Evolutionary conservation across 1,140 invertebrate species (phyloP).

Genomic region (Latrodectus geometricus): DNA sequence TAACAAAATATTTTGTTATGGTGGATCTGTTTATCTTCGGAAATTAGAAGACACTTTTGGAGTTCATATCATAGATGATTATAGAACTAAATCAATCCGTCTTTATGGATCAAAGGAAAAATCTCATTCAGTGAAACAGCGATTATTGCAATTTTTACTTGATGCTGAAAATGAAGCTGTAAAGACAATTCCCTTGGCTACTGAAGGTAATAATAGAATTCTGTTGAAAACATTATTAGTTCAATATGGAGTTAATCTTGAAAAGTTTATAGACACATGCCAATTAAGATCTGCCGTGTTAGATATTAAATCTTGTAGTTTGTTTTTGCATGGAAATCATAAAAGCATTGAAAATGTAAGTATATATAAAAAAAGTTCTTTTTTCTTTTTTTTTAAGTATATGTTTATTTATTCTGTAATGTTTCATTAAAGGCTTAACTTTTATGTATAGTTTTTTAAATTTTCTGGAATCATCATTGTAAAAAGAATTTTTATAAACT

Average conservation of each 20-base stretch:
- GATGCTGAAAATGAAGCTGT: conserved; percentile 45
- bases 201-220: conserved; percentile 1
- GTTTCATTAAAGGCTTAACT: neutral
- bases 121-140: neutral
- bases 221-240: conserved; percentile 36
- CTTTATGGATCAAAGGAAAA: conserved; percentile 25
- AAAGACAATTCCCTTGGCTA: conserved; percentile 9
- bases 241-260: conserved; percentile 40
- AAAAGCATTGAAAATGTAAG: conserved; percentile 38
- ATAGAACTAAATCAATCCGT: conserved; percentile 31
- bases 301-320: conserved; percentile 33
- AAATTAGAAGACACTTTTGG: conserved; percentile 18
- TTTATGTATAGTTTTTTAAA: neutral
- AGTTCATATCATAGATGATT: conserved; percentile 39
- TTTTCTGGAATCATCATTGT: neutral
- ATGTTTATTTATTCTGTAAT: neutral
- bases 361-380: neutral
- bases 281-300: conserved; percentile 21
- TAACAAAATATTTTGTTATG: conserved; percentile 48
- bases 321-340: conserved; percentile 14
- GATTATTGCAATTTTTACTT: conserved; percentile 29
- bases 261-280: conserved; percentile 38
- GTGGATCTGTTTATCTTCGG: conserved; percentile 31
- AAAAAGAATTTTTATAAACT: neutral
- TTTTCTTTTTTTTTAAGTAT: no score